These are phyloP conservation scores for Punctoribates punctum DNA, from an alignment of 2,888 invertebrate species.

Conservation along the genomic window DNA sequence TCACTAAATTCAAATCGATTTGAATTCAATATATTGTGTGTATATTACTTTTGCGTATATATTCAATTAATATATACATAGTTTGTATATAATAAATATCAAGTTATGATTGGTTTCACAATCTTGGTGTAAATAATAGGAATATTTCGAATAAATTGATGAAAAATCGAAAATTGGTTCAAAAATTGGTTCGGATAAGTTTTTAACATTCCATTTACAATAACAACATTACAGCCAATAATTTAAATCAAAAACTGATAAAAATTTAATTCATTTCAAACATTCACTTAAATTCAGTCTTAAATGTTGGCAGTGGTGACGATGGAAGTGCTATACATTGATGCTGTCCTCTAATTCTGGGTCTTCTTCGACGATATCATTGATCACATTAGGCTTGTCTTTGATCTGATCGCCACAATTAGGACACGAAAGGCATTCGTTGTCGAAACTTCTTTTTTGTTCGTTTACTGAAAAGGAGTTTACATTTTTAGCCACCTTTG, in stretches of 20 bases:
- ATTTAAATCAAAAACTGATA: not conserved
- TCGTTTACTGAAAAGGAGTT: not conserved
- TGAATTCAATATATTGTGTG: too few species aligned
- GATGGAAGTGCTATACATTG: not conserved
- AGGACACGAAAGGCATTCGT: not conserved
- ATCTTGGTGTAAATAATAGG: too few species aligned
- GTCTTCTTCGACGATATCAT: conserved; percentile 13
- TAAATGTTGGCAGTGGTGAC: not conserved
- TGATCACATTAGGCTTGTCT: not conserved
- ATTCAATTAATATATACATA: too few species aligned
- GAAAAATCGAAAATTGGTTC: too few species aligned
- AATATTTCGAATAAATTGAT: too few species aligned
- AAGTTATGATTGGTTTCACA: too few species aligned
- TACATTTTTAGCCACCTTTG: not conserved
- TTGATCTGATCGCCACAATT: conserved; percentile 30
- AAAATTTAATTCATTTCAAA: not conserved
- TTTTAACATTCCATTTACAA: too few species aligned
- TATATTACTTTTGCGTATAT: too few species aligned
- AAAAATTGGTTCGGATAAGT: too few species aligned
- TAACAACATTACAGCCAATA: too few species aligned
- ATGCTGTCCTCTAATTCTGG: conserved; percentile 12
- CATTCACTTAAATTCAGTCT: not conserved
- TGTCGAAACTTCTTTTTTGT: not conserved
- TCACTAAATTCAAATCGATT: too few species aligned
- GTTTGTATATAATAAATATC: too few species aligned